These are phyloP conservation scores for Drosophila chauvacae DNA, from an alignment of 1,140 invertebrate genomes.

Conservation along the genomic window DNA sequence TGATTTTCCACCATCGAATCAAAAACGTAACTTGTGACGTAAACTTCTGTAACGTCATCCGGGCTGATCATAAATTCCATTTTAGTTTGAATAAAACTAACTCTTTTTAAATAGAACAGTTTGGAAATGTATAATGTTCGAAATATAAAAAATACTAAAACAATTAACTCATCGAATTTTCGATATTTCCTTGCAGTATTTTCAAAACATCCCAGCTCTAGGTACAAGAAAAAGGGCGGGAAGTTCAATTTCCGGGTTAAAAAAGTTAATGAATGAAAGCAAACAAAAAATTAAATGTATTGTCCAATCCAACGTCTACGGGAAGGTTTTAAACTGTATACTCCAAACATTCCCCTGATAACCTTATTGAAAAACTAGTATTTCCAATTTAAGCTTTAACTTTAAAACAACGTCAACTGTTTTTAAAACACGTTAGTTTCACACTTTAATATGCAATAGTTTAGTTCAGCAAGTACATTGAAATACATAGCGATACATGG, in stretches of 20 bases:
- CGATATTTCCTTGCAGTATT: not conserved
- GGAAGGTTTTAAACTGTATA: too few species aligned
- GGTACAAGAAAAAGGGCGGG: not conserved
- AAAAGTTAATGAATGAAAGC: not conserved
- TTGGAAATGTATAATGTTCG: rapidly evolving
- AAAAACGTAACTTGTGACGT: too few species aligned
- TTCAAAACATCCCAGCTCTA: not conserved
- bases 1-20: not conserved
- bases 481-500: conserved; percentile 70
- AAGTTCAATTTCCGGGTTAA: not conserved
- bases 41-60: too few species aligned
- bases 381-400: too few species aligned
- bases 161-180: not conserved
- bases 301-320: not conserved
- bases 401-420: not conserved
- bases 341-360: not conserved
- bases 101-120: not conserved
- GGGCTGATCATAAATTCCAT: not conserved
- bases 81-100: not conserved
- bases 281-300: not conserved
- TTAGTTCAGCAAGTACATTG: conserved; percentile 72
- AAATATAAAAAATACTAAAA: too few species aligned
- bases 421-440: conserved; percentile 54
- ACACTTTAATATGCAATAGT: conserved; percentile 69
- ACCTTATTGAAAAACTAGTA: too few species aligned